These are phyloP conservation scores for Eurytoma adleriae DNA, from an alignment of 2,888 invertebrate species.

Conservation along the genomic window DNA sequence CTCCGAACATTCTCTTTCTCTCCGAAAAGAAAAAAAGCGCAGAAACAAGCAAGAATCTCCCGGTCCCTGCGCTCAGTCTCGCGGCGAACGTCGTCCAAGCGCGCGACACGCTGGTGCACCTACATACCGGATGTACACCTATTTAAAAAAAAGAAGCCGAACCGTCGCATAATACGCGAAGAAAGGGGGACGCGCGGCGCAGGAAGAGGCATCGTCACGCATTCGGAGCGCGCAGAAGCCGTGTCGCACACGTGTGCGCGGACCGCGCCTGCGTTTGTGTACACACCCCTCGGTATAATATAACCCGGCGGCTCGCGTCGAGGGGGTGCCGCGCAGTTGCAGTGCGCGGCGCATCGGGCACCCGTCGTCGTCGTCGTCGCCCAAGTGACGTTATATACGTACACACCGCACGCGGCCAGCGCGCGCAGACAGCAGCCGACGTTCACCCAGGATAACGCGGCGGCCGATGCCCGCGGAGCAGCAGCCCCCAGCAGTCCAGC, in stretches of 20 bases:
- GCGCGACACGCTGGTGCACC: neutral
- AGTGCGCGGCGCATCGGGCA: neutral
- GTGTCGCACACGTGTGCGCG: conserved; percentile 4
- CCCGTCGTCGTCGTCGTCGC: neutral
- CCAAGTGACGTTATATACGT: neutral
- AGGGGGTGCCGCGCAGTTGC: conserved; percentile 11
- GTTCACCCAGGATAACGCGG: no score
- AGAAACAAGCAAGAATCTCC: no score
- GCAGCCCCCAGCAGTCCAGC: no score
- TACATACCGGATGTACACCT: neutral
- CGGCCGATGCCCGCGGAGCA: no score
- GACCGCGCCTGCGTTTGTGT: conserved; percentile 47
- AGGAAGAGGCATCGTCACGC: neutral
- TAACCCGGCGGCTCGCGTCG: neutral
- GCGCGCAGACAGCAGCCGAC: no score
- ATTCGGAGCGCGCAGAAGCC: conserved; percentile 32
- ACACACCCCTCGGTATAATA: neutral
- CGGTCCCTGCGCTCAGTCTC: no score
- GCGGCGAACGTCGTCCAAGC: no score
- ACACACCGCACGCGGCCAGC: no score
- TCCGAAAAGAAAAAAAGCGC: no score
- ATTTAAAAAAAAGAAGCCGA: neutral
- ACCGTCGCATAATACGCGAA: neutral
- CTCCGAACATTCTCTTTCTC: no score
- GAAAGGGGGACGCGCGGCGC: neutral